Conservation (phyloP, 1,140 invertebrate species). For the Cherax quadricarinatus region DNA sequence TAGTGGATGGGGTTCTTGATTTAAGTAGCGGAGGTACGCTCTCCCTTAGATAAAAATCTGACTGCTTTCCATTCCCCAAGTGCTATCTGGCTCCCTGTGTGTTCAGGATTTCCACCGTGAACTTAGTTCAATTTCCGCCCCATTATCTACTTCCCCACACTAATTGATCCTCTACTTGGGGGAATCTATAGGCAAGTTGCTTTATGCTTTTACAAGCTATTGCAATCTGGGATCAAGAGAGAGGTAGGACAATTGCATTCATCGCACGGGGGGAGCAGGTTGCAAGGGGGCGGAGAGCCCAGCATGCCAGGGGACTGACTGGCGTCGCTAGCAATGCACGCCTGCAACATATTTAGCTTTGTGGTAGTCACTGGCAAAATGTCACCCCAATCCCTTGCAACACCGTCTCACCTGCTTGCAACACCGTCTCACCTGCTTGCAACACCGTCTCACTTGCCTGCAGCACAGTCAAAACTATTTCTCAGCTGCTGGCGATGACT, state of each 20-base stretch:
- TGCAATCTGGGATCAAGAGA: background rate
- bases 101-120: no score
- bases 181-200: background rate
- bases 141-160: background rate
- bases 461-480: background rate
- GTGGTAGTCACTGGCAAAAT: background rate
- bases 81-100: no score
- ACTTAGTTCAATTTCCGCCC: no score
- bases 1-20: no score
- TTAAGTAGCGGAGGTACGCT: no score
- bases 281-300: background rate
- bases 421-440: no score
- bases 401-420: no score
- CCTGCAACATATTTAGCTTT: background rate
- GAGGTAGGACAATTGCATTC: background rate
- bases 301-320: background rate
- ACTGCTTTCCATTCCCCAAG: no score
- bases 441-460: no score
- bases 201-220: background rate
- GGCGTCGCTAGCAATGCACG: background rate
- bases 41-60: no score
- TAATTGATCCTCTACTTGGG: slow-evolving; percentile 10
- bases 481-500: no score
- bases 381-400: no score
- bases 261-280: background rate